Conservation (phyloP, 2,797 vertebrate genomes). For the Amphiprion clarkii region DNA sequence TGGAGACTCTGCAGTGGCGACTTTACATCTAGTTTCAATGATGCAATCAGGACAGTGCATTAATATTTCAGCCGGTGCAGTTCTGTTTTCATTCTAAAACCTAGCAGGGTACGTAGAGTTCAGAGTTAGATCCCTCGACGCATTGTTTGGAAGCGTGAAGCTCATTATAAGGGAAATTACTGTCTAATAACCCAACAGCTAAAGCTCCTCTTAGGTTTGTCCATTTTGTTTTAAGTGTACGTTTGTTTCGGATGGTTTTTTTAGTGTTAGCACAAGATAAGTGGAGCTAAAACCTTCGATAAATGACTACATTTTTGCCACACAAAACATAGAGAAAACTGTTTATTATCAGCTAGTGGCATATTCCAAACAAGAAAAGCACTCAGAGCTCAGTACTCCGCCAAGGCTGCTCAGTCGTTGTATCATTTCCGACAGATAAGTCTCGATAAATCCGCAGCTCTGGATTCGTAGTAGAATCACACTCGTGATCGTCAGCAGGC, state of each 20-base stretch:
- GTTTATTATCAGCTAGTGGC: not conserved
- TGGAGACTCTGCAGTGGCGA: not conserved
- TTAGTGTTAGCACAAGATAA: too few species aligned
- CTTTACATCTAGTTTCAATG: not conserved
- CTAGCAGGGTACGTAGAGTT: constrained; percentile 1
- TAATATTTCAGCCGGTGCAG: constrained; percentile 3
- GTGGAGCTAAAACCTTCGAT: too few species aligned
- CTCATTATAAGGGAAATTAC: not conserved
- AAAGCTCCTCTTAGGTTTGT: not conserved
- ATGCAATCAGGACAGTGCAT: constrained; percentile 21
- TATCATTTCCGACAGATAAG: too few species aligned
- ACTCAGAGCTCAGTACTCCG: too few species aligned
- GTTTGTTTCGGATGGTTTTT: too few species aligned
- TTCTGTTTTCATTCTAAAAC: not conserved
- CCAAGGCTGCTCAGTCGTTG: too few species aligned
- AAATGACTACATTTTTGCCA: too few species aligned
- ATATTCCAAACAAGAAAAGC: not conserved
- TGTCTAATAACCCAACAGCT: not conserved
- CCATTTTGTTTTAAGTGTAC: not conserved
- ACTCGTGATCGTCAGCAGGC: too few species aligned
- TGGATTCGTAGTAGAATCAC: too few species aligned
- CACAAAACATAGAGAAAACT: too few species aligned
- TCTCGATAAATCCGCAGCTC: too few species aligned
- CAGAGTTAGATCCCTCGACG: not conserved
- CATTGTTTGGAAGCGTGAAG: not conserved